Evolutionary conservation across 35 echinoderm and acorn worm genomes (phyloP).

Genomic region (Antedon bifida): DNA sequence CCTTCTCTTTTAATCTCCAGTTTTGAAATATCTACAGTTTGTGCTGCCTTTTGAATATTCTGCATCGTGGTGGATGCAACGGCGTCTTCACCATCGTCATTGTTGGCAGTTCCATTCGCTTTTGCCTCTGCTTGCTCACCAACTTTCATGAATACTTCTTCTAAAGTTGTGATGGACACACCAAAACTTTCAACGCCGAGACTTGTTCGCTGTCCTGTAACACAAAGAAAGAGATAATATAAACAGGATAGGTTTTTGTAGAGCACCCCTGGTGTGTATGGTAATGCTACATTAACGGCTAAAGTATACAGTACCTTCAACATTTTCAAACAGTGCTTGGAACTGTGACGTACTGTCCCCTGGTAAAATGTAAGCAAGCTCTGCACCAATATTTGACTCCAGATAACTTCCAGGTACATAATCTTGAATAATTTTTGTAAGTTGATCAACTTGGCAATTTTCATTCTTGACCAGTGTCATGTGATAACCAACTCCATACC

Average conservation of each 20-base stretch:
- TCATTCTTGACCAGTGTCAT: slow-evolving; percentile 72
- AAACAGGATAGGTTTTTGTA: background rate
- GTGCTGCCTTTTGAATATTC: background rate
- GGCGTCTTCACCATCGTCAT: background rate
- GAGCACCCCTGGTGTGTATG: background rate
- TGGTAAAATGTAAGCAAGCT: slow-evolving; percentile 76
- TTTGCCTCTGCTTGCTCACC: slow-evolving; percentile 57
- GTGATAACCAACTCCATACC: slow-evolving; percentile 90
- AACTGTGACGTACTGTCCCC: slow-evolving; percentile 45
- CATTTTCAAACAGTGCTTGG: slow-evolving; percentile 42
- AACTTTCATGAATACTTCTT: slow-evolving; percentile 97
- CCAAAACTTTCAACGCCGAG: slow-evolving; percentile 92
- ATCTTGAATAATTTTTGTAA: slow-evolving; percentile 32
- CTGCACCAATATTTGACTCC: slow-evolving; percentile 50
- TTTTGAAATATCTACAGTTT: background rate
- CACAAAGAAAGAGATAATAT: background rate
- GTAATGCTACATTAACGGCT: background rate
- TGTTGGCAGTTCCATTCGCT: slow-evolving; percentile 7
- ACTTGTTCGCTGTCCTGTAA: slow-evolving; percentile 27
- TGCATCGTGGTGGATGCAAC: slow-evolving; percentile 9
- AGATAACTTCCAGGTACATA: slow-evolving; percentile 40
- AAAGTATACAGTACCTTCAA: slow-evolving; percentile 36
- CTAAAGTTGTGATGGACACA: slow-evolving; percentile 88
- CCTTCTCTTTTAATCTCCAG: background rate
- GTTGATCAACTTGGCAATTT: slow-evolving; percentile 18